phyloP scores from a whole-genome alignment of 2,797 vertebrate species.

The Takifugu ocellatus region DNA sequence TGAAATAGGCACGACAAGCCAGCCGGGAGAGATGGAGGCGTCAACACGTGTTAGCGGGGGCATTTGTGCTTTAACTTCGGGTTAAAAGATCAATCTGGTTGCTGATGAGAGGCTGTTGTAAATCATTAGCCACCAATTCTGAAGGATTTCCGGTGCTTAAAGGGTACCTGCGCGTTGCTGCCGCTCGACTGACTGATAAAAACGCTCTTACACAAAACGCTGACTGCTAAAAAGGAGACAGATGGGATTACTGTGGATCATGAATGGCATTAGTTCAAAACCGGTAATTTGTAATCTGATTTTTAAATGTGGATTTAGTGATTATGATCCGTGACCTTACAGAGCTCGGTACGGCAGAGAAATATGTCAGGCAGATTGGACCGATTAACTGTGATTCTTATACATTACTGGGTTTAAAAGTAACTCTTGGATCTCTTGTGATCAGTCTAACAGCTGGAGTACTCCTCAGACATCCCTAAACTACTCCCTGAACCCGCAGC shows the following conservation, averaged over 20 bases:
- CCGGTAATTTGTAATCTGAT: constrained; percentile 27
- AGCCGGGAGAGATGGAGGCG: constrained; percentile 11
- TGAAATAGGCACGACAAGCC: constrained; percentile 45
- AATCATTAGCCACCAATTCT: constrained; percentile 15
- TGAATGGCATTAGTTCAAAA: constrained; percentile 12
- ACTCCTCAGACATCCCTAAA: constrained; percentile 69
- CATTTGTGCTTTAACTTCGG: constrained; percentile 15
- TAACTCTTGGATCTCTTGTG: constrained; percentile 37
- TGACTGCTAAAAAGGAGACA: constrained; percentile 12
- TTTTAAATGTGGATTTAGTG: constrained; percentile 20
- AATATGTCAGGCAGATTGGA: not conserved
- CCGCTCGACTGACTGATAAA: not conserved
- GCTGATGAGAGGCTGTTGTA: constrained; percentile 14
- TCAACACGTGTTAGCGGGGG: constrained; percentile 25
- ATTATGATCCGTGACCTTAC: constrained; percentile 22
- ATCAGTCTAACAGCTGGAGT: constrained; percentile 80
- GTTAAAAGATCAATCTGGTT: constrained; percentile 40
- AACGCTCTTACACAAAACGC: not conserved
- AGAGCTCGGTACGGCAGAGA: constrained; percentile 6
- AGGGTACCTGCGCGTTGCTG: not conserved
- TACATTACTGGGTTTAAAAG: not conserved
- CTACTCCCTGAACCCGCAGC: constrained; percentile 64
- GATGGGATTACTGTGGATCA: constrained; percentile 19
- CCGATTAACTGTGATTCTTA: not conserved
- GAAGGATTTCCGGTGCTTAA: constrained; percentile 3